Base-by-base conservation (phyloP, 2,797 vertebrate species). In the Anabas testudineus region DNA sequence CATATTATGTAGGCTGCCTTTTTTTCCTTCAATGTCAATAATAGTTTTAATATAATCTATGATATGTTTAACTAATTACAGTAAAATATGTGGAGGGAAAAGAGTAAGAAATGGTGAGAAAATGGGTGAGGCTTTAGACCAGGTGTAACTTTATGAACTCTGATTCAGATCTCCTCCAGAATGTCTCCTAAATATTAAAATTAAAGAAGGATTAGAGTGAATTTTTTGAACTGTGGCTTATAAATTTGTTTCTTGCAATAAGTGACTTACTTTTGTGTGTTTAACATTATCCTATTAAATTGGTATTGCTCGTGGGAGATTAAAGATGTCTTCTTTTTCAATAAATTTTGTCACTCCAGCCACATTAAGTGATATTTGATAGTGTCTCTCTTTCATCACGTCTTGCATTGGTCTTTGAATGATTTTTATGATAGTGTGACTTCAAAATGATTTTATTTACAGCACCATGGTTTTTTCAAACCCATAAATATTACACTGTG, bases 401-500 rank as follows among this genome's bases (percentile, higher is more conserved):
- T 67, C 67, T 70, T 63, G 13, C 12, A 19, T 74, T 28, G 39
- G 62, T 66, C 52, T 37, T 47, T 59, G 52, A 63, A 42, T 71
- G 74, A 78, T 84, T 72, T 76, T 77, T 42, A 56, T 54, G 54
- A 71, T 61, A 53, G 14, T 3, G 13, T 21, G 62, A 76, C 76
- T 74, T 61, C 19, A 66, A 64, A 77, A 69, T 56, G 5, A 75
- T 73, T 69, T 71, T 80, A 69, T 84, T 81, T 76, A 59, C 37
- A 73, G 77, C 74, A 55, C 42, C 37, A 36, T 64, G 36, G 5
- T 68, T 30, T 43, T n/a, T n/a, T 53, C 62, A 42, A 57, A 74
- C 42, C 19, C 74, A 71, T 90, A 90, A 92, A 90, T 90, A 85
- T 76, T 78, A 30, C 18, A 51, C 16, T 65, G 56, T 64, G 57